phyloP scores from a whole-genome alignment of 92 coral and sea anemone species.

The Phymanthus crucifer region DNA sequence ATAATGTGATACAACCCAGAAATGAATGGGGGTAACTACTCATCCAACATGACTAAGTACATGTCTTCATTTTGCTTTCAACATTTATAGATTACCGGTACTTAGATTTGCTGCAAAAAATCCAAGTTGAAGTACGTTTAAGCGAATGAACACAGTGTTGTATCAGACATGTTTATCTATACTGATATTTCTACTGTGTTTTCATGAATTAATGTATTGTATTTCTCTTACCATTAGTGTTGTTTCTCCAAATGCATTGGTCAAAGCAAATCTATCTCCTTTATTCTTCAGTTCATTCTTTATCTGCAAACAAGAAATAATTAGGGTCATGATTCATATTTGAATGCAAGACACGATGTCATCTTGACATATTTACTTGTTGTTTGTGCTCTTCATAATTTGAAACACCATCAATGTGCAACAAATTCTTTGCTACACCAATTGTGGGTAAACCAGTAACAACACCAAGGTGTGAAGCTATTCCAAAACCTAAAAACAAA shows the following conservation, averaged over 20 bases:
- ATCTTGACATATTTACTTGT: conserved; percentile 50
- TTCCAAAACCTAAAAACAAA: conserved; percentile 74
- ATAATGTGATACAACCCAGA: too few relatives aligned
- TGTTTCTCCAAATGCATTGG: conserved; percentile 71
- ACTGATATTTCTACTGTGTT: not conserved
- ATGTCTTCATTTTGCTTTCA: not conserved
- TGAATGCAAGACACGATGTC: not conserved
- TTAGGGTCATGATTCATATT: not conserved
- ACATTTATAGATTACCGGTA: not conserved
- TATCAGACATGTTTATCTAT: too few relatives aligned
- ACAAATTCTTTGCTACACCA: conserved; percentile 93
- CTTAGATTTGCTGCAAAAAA: too few relatives aligned
- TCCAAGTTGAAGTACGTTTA: too few relatives aligned
- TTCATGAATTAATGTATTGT: not conserved
- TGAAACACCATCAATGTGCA: conserved; percentile 87
- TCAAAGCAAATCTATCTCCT: conserved; percentile 78
- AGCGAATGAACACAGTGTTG: too few relatives aligned
- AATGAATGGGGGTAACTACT: too few relatives aligned
- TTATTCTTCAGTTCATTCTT: conserved; percentile 48
- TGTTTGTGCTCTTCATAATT: conserved; percentile 61
- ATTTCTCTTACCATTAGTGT: conserved; percentile 75
- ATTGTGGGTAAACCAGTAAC: conserved; percentile 82
- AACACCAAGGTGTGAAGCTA: conserved; percentile 96
- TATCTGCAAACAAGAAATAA: conserved; percentile 43
- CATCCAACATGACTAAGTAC: not conserved